phyloP scores from a whole-genome alignment of 1,140 invertebrate species.

The Dysdera silvatica region DNA sequence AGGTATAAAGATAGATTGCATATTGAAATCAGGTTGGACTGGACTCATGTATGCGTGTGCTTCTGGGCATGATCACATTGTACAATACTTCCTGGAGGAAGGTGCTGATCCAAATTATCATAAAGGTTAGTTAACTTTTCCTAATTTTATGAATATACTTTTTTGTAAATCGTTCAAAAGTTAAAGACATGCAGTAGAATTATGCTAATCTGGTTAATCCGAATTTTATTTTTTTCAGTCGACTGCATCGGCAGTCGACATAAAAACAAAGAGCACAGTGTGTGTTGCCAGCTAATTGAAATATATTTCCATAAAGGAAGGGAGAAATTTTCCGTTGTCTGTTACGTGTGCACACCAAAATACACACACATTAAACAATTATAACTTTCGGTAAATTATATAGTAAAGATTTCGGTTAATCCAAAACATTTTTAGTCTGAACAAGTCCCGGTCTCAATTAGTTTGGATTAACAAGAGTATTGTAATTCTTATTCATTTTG shows the following conservation, averaged over 20 bases:
- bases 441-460: too few relatives aligned
- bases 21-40: slow-evolving; percentile 46
- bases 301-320: too few relatives aligned
- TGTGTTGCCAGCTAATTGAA: too few relatives aligned
- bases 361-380: too few relatives aligned
- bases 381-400: too few relatives aligned
- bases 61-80: slow-evolving; percentile 41
- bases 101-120: slow-evolving; percentile 48
- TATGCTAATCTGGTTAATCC: neutral
- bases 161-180: neutral
- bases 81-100: slow-evolving; percentile 43
- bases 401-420: too few relatives aligned
- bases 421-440: too few relatives aligned
- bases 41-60: slow-evolving; percentile 49
- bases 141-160: neutral
- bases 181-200: neutral
- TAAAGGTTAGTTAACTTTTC: slow-evolving; percentile 39
- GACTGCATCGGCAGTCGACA: neutral
- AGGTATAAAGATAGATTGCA: slow-evolving; percentile 42
- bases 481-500: too few relatives aligned
- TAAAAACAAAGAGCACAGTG: too few relatives aligned
- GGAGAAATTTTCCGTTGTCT: too few relatives aligned
- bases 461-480: too few relatives aligned
- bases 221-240: neutral
- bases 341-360: too few relatives aligned